These are phyloP conservation scores for Andrena flavipes DNA, from an alignment of 2,888 invertebrate genomes.

Conservation along the genomic window DNA sequence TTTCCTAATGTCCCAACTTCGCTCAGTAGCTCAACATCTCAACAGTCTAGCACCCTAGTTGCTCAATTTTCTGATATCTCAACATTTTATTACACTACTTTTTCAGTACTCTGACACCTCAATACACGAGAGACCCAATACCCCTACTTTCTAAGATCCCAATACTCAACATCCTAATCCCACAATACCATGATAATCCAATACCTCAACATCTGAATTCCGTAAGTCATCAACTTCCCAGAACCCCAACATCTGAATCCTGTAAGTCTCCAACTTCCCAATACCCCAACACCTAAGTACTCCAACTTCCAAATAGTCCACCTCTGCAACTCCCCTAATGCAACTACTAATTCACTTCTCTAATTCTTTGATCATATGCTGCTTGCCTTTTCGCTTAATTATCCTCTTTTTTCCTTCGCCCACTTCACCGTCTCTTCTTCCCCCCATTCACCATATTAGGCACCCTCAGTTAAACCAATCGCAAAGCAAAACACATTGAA, in stretches of 20 bases:
- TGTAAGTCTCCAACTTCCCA: too few species aligned
- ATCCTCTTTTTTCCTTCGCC: not conserved
- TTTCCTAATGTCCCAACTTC: not conserved
- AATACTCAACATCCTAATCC: not conserved
- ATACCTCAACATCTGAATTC: too few species aligned
- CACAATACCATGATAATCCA: too few species aligned
- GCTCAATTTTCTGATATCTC: too few species aligned
- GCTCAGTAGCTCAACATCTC: not conserved
- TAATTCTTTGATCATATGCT: not conserved
- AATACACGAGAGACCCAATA: not conserved
- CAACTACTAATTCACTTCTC: not conserved
- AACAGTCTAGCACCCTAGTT: too few species aligned
- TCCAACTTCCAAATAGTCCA: too few species aligned
- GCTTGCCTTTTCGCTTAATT: not conserved
- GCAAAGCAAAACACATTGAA: not conserved
- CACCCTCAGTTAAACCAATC: not conserved
- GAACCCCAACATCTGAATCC: too few species aligned
- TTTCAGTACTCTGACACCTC: not conserved
- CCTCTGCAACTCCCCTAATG: not conserved
- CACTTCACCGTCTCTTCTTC: not conserved
- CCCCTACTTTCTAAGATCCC: not conserved
- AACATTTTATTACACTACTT: too few species aligned
- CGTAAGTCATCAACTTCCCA: too few species aligned
- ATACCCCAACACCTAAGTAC: too few species aligned
- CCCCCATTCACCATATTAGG: not conserved